Percentiles rank a stretch among this genome's conserved stretches.
Conservation (phyloP, 2,888 invertebrate genomes). For the Dinocampus coccinellae region DNA sequence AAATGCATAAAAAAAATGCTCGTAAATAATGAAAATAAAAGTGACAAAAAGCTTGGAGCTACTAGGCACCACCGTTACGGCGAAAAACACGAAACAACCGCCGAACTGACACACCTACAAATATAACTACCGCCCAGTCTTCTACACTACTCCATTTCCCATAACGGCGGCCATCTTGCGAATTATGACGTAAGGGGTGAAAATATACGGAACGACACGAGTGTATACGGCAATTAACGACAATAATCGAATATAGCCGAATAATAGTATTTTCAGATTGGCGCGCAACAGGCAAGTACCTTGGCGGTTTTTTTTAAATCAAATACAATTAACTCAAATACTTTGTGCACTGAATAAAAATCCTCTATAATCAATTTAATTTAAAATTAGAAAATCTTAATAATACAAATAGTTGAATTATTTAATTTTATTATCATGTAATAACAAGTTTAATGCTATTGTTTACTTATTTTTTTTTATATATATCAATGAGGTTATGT, state of each 20-base stretch:
- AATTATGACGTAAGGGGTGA: slow-evolving; percentile 74
- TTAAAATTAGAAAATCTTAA: too few species aligned
- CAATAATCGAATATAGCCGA: slow-evolving; percentile 14
- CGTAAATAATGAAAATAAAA: slow-evolving; percentile 2
- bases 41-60: slow-evolving; percentile 13
- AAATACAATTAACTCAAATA: not conserved
- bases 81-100: slow-evolving; percentile 35
- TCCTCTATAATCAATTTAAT: not conserved
- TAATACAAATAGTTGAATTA: too few species aligned
- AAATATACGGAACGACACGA: slow-evolving; percentile 43
- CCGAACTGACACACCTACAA: slow-evolving; percentile 81
- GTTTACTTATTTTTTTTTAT: too few species aligned
- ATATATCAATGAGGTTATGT: too few species aligned
- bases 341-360: not conserved
- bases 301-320: not conserved
- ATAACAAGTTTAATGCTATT: too few species aligned
- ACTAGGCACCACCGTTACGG: slow-evolving; percentile 16
- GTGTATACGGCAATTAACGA: slow-evolving; percentile 20
- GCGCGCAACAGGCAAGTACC: not conserved
- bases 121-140: slow-evolving; percentile 76
- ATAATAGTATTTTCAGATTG: not conserved
- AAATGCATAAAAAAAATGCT: not conserved
- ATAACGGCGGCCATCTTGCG: slow-evolving; percentile 84
- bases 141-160: slow-evolving; percentile 77
- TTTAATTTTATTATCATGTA: too few species aligned